phyloP scores from a whole-genome alignment of 2,797 vertebrate genomes.

The Clarias laeviceps region DNA sequence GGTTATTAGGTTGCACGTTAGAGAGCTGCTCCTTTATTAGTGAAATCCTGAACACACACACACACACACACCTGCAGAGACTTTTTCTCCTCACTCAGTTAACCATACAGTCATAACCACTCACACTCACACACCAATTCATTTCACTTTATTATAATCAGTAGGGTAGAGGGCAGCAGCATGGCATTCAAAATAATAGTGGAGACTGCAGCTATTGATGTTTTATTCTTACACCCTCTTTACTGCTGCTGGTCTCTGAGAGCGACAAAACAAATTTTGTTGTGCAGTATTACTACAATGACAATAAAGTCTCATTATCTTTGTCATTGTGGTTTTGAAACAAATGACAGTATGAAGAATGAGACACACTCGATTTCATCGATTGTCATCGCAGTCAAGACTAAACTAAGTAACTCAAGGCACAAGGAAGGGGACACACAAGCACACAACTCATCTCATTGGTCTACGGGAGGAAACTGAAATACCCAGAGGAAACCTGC shows the following conservation, averaged over 20 bases:
- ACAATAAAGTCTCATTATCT: no score
- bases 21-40: not conserved
- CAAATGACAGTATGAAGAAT: not conserved
- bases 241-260: no score
- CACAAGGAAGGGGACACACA: no score
- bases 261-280: no score
- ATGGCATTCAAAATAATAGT: not conserved
- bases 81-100: not conserved
- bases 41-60: not conserved
- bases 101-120: not conserved
- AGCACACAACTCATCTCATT: no score
- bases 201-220: not conserved
- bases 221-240: no score
- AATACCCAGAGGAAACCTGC: no score
- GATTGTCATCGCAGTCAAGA: not conserved
- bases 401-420: no score
- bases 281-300: no score
- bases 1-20: constrained; percentile 1
- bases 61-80: not conserved
- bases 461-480: no score
- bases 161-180: not conserved
- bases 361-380: not conserved
- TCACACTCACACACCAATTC: not conserved
- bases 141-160: no score
- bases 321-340: no score